phyloP scores from a whole-genome alignment of 2,888 invertebrate genomes.

The Agriopis aurantiaria region DNA sequence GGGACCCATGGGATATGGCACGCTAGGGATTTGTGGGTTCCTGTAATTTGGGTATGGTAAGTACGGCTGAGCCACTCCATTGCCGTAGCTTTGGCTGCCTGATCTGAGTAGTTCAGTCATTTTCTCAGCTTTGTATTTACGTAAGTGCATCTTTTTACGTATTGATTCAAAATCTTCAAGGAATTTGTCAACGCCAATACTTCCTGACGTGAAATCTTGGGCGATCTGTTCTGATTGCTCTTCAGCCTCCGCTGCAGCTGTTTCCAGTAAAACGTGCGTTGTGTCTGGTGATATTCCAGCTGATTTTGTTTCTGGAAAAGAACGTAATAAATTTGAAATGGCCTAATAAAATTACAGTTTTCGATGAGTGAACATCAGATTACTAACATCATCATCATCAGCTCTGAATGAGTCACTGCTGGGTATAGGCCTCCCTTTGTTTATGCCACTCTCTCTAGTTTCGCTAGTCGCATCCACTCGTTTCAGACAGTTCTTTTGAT shows the following conservation, averaged over 20 bases:
- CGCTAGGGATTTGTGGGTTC: constrained; percentile 83
- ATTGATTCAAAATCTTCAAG: constrained; percentile 92
- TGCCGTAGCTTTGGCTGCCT: constrained; percentile 71
- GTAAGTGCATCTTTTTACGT: constrained; percentile 87
- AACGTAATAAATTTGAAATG: neutral
- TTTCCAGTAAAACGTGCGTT: constrained; percentile 94
- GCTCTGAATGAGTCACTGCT: no score
- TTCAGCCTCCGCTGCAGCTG: constrained; percentile 96
- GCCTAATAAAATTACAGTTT: no score
- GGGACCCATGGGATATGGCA: constrained; percentile 91
- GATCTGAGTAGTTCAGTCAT: constrained; percentile 90
- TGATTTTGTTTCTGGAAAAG: constrained; percentile 89
- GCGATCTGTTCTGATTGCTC: constrained; percentile 95
- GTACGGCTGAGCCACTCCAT: constrained; percentile 75
- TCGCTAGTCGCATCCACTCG: no score
- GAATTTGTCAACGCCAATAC: constrained; percentile 92
- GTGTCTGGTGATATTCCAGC: constrained; percentile 94
- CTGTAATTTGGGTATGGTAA: constrained; percentile 78
- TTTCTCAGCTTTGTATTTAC: constrained; percentile 97
- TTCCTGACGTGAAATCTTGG: constrained; percentile 92
- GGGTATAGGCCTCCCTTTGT: no score
- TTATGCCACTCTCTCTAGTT: no score
- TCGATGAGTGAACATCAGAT: no score
- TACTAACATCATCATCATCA: no score
- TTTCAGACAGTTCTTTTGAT: no score